Evolutionary conservation across 2,113 vertebrate genomes (phyloP).

Genomic region (Atractosteus spatula): DNA sequence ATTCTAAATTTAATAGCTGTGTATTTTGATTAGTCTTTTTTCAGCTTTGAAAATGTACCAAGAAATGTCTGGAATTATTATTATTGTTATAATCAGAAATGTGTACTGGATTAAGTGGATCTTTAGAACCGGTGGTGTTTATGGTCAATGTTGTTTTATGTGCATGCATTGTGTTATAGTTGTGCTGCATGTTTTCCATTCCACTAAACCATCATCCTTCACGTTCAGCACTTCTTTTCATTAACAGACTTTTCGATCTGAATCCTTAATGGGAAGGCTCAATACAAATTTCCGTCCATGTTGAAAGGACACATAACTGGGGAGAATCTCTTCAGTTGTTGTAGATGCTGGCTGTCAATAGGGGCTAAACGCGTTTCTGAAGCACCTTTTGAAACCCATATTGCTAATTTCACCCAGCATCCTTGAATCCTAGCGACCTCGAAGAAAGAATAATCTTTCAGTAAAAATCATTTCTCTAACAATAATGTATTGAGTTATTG

Average conservation of each 20-base stretch:
- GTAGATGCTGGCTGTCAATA: conserved; percentile 36
- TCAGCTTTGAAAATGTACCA: too few relatives aligned
- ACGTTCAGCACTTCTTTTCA: conserved; percentile 68
- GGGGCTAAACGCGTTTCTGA: not conserved
- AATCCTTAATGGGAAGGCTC: conserved; percentile 63
- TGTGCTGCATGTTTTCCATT: conserved; percentile 60
- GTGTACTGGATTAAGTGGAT: conserved; percentile 48
- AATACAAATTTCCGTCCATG: conserved; percentile 42
- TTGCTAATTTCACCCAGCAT: conserved; percentile 16
- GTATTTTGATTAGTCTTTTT: too few relatives aligned
- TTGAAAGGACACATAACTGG: conserved; percentile 61
- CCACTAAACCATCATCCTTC: conserved; percentile 57
- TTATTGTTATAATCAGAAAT: conserved; percentile 54
- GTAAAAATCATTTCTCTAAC: not conserved
- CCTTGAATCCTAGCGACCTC: conserved; percentile 9
- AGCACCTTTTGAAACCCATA: not conserved
- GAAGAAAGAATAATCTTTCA: not conserved
- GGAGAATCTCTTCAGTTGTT: conserved; percentile 37
- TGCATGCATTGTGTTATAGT: conserved; percentile 60
- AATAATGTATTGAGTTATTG: conserved; percentile 2
- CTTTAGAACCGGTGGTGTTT: conserved; percentile 9
- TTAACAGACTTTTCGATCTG: conserved; percentile 78
- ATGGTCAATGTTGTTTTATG: conserved; percentile 41
- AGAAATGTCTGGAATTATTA: not conserved
- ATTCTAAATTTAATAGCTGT: too few relatives aligned